A percentile compares a stretch with the other conserved stretches of the same genome.
phyloP scores from a whole-genome alignment of 1,140 invertebrate genomes.

The Helicoverpa armigera region DNA sequence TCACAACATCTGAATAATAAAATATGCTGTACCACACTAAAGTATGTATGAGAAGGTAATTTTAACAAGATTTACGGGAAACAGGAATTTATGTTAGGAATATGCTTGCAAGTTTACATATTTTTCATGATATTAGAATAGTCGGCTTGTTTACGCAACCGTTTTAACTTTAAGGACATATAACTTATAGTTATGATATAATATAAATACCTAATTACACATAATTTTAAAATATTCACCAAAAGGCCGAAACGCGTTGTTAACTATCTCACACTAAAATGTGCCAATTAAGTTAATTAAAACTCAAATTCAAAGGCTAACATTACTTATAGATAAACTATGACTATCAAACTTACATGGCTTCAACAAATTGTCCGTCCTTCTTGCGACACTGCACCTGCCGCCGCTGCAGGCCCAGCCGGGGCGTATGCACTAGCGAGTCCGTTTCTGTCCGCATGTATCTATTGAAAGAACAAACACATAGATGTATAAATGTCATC shows the following conservation, averaged over 20 bases:
- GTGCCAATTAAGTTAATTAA: too few species aligned
- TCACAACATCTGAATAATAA: conserved; percentile 27
- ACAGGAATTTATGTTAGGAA: background rate
- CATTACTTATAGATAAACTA: background rate
- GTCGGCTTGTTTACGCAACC: too few species aligned
- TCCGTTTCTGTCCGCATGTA: conserved; percentile 64
- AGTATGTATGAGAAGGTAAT: background rate
- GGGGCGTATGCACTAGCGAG: conserved; percentile 76
- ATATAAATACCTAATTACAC: too few species aligned
- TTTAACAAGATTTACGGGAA: background rate
- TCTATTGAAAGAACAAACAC: conserved; percentile 33
- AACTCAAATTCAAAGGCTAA: too few species aligned
- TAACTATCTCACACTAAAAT: too few species aligned
- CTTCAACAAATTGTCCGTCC: conserved; percentile 74
- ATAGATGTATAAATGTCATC: background rate
- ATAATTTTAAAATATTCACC: too few species aligned
- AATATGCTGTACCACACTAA: conserved; percentile 13
- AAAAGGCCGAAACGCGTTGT: too few species aligned
- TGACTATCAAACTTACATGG: conserved; percentile 67
- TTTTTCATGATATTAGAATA: too few species aligned
- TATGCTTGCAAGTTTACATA: background rate
- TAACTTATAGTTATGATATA: too few species aligned
- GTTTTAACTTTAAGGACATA: too few species aligned
- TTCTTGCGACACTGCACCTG: conserved; percentile 78
- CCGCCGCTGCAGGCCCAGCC: conserved; percentile 76